Evolutionary conservation across 2,888 invertebrate genomes (phyloP), one percentile per base, ranked within the genome.

Genomic region (Timandra comae): DNA sequence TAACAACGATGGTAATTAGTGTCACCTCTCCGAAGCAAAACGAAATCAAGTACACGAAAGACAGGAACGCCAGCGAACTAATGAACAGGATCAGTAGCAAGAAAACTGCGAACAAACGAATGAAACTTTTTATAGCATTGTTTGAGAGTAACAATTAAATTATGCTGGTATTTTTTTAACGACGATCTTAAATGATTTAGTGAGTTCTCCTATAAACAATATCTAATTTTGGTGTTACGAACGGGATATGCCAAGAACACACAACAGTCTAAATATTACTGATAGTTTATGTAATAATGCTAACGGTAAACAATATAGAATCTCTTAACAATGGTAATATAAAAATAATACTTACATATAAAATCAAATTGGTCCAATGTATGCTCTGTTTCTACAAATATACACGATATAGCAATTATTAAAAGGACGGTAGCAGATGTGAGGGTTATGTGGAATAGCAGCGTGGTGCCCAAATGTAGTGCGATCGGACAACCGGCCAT

Each of bases 401-500:
- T 31, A 4, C 55, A 55, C 3, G 49, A 40, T 3, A 68, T 0
- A 3, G 57, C 12, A 0, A 50, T 35, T 1, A 71, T 52, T 36
- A 69, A 25, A 4, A 74, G 32, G 2, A 73, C 32, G 2, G 64
- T 49, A 30, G 86, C 65, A 3, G 78, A 12, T 0, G 78, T 1
- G 5, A 24, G 11, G 1, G 5, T 7, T 7, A 24, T 3, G 69
- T 94, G 93, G 52, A 87, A 87, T 1, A 81, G 1, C 27, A 89
- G 87, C 30, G 88, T 88, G 3, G 88, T 73, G 2, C 80, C 23
- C 94, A 94, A 94, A 64, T 91, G 91, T 5, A 86, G 68, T 7
- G 67, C 49, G 1, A 88, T 76, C 0, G 88, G 74, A 12, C 91
- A 87, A 2, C 92, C 91, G 0, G 89, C 82, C 89, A 92, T 89